Evolutionary conservation across 2,888 invertebrate genomes (phyloP).

Genomic region (Hemicrepidius hirtus): DNA sequence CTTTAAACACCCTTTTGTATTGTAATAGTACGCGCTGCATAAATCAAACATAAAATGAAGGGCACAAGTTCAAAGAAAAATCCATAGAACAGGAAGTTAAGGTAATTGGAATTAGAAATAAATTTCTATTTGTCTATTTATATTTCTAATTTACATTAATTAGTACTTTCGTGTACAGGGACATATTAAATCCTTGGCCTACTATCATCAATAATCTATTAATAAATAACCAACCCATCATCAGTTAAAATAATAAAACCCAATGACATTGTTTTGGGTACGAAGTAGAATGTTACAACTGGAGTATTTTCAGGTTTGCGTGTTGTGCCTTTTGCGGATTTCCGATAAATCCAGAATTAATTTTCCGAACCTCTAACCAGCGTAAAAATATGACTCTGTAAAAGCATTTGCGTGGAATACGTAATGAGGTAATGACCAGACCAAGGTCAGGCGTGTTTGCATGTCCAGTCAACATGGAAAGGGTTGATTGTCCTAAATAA

Average conservation of each 20-base stretch:
- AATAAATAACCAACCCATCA: background rate
- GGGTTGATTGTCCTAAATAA: slow-evolving; percentile 25
- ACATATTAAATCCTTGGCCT: slow-evolving; percentile 6
- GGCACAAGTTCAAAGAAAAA: no score
- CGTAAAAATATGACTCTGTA: background rate
- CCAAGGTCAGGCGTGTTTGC: slow-evolving; percentile 17
- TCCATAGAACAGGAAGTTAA: no score
- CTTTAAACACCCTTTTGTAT: no score
- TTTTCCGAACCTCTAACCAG: background rate
- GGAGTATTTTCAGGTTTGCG: background rate
- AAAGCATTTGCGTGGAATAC: slow-evolving; percentile 20
- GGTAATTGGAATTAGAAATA: no score
- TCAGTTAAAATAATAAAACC: no score
- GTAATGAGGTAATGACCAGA: slow-evolving; percentile 7
- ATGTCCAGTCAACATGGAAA: background rate
- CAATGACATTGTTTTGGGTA: no score
- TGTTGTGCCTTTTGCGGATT: slow-evolving; percentile 1
- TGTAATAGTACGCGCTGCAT: no score
- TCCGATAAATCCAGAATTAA: slow-evolving; percentile 15
- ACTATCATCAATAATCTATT: slow-evolving; percentile 17
- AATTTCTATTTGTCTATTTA: background rate
- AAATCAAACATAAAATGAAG: no score
- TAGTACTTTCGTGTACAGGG: slow-evolving; percentile 1
- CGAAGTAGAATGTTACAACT: background rate
- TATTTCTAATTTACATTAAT: slow-evolving; percentile 6